A percentile compares a stretch with the other conserved stretches of the same genome.
Conservation (phyloP, 2,797 vertebrate species). For the Sebastes iracundus region DNA sequence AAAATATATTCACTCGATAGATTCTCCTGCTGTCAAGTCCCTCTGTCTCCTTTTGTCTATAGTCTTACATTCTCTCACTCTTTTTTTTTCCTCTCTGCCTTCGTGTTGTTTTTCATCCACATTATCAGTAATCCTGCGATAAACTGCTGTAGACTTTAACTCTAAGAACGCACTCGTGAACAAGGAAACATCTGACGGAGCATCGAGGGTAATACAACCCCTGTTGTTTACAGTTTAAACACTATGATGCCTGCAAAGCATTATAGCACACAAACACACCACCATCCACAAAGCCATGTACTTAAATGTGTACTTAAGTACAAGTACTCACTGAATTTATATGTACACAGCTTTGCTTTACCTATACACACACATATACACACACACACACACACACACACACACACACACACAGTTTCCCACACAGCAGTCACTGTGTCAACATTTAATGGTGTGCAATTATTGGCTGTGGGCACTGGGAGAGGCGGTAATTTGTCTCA, state of each 20-base stretch:
- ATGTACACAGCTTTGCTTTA: background rate
- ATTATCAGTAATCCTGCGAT: background rate
- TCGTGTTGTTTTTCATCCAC: background rate
- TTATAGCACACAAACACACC: background rate
- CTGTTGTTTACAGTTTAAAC: background rate
- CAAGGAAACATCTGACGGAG: background rate
- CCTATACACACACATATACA: background rate
- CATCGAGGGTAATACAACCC: background rate
- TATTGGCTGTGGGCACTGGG: conserved; percentile 19
- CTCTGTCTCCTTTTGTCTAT: background rate
- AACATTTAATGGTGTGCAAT: conserved; percentile 27
- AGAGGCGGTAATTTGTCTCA: conserved; percentile 13
- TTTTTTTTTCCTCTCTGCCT: background rate
- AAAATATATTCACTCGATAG: conserved; percentile 11
- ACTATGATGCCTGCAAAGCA: background rate
- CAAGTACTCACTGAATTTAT: background rate
- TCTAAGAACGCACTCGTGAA: background rate
- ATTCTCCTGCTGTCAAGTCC: conserved; percentile 18
- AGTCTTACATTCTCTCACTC: background rate
- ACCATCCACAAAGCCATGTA: background rate
- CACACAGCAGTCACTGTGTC: background rate
- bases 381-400: background rate
- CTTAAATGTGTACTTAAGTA: background rate
- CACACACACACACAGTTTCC: background rate
- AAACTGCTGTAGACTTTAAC: background rate